A percentile compares a stretch with the other conserved stretches of the same genome.
Evolutionary conservation across 2,113 vertebrate species (phyloP).

Genomic region (Pachyramphus minor): DNA sequence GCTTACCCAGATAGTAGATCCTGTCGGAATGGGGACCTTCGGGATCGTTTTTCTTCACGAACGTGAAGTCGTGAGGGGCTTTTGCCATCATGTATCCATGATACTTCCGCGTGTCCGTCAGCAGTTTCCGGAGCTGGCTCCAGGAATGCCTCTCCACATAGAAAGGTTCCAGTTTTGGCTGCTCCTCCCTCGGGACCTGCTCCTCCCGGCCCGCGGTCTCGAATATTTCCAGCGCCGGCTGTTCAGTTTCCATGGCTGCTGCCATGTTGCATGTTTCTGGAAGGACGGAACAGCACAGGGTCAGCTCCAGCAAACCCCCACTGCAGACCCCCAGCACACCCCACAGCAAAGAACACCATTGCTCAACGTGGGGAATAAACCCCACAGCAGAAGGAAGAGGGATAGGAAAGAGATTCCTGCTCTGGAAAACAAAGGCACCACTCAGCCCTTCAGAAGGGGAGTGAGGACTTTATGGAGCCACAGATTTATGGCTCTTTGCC

Average conservation of each 20-base stretch:
- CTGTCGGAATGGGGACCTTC: slow-evolving; percentile 79
- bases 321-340: background rate
- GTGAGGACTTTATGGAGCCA: background rate
- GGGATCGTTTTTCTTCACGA: slow-evolving; percentile 79
- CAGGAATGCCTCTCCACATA: slow-evolving; percentile 81
- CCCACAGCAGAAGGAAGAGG: background rate
- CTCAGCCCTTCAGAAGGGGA: background rate
- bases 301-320: background rate
- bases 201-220: slow-evolving; percentile 70
- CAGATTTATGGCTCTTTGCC: background rate
- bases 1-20: slow-evolving; percentile 83
- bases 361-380: background rate
- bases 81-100: slow-evolving; percentile 84
- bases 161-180: slow-evolving; percentile 73
- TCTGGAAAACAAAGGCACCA: background rate
- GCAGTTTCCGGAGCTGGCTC: slow-evolving; percentile 82
- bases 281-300: background rate
- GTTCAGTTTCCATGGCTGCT: slow-evolving; percentile 85
- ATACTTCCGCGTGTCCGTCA: slow-evolving; percentile 79
- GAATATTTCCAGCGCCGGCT: slow-evolving; percentile 78
- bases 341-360: background rate
- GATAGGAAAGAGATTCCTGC: background rate
- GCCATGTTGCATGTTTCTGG: slow-evolving; percentile 82
- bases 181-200: slow-evolving; percentile 60
- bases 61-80: slow-evolving; percentile 80